Percentiles rank a stretch among this genome's conserved stretches.
Evolutionary conservation across 1,140 invertebrate genomes (phyloP).

Genomic region (Leptonema lineaticorne): DNA sequence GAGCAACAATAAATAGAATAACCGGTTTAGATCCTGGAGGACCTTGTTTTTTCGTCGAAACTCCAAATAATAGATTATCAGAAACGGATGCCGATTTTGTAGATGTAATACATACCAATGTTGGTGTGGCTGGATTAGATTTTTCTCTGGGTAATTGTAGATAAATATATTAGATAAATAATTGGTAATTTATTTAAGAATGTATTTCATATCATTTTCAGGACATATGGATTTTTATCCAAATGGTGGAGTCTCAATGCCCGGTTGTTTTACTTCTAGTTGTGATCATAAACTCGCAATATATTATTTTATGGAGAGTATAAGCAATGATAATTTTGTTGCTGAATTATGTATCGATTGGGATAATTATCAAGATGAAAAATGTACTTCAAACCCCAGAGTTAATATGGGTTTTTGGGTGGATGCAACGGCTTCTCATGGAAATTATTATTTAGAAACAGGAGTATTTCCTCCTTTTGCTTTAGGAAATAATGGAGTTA

Average conservation of each 20-base stretch:
- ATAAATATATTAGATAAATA: no score
- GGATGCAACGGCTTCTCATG: constrained; percentile 36
- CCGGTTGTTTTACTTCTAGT: constrained; percentile 56
- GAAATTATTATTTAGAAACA: constrained; percentile 8
- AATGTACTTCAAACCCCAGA: constrained; percentile 34
- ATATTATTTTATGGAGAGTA: constrained; percentile 63
- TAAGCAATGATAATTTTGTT: constrained; percentile 47
- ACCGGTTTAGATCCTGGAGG: constrained; percentile 73
- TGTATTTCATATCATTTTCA: no score
- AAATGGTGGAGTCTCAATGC: constrained; percentile 65
- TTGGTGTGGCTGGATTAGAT: no score
- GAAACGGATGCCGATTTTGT: constrained; percentile 61
- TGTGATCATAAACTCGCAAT: constrained; percentile 67
- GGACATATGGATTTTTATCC: constrained; percentile 81
- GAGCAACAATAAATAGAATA: constrained; percentile 52
- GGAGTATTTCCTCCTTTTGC: neutral
- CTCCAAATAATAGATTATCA: constrained; percentile 55
- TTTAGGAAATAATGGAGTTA: no score
- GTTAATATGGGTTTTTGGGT: constrained; percentile 44
- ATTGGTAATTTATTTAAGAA: no score
- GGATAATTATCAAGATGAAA: constrained; percentile 44
- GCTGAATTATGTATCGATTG: constrained; percentile 45
- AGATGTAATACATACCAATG: constrained; percentile 75
- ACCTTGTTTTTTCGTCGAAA: constrained; percentile 60
- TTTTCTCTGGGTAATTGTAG: no score